Percentiles rank a stretch among this genome's conserved stretches.
These are phyloP conservation scores for Nomada hirtipes DNA, from an alignment of 2,888 invertebrate species.

Conservation along the genomic window DNA sequence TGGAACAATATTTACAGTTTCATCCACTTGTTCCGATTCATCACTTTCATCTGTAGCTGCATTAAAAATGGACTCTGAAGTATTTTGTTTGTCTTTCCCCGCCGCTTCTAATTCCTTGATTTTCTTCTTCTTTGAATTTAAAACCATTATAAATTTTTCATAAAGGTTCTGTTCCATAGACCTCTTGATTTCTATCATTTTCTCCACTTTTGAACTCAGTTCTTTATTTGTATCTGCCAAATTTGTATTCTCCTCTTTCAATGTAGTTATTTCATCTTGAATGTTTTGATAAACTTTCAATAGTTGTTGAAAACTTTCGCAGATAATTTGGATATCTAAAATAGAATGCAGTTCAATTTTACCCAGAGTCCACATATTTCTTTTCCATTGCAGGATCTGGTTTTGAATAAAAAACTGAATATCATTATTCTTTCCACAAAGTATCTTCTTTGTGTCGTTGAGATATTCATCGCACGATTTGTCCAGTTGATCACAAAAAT, in stretches of 20 bases:
- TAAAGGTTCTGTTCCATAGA: constrained; percentile 72
- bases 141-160: constrained; percentile 68
- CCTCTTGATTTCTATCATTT: constrained; percentile 66
- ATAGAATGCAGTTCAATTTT: constrained; percentile 60
- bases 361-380: constrained; percentile 70
- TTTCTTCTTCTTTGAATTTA: constrained; percentile 76
- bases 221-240: constrained; percentile 44
- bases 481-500: constrained; percentile 53
- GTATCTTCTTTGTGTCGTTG: constrained; percentile 62
- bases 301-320: constrained; percentile 52
- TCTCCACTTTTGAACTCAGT: constrained; percentile 55
- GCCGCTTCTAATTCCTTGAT: constrained; percentile 67
- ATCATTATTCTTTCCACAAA: constrained; percentile 67
- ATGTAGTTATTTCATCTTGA: constrained; percentile 24
- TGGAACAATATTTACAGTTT: background rate
- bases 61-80: constrained; percentile 21
- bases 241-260: constrained; percentile 59
- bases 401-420: constrained; percentile 69
- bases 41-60: constrained; percentile 38
- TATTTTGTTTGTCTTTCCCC: constrained; percentile 35
- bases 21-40: constrained; percentile 13
- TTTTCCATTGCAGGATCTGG: constrained; percentile 71
- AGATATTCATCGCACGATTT: constrained; percentile 66
- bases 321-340: constrained; percentile 58
- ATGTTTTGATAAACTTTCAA: constrained; percentile 53